These are phyloP conservation scores for Dascyllus trimaculatus DNA, from an alignment of 2,113 vertebrate species.

Conservation along the genomic window DNA sequence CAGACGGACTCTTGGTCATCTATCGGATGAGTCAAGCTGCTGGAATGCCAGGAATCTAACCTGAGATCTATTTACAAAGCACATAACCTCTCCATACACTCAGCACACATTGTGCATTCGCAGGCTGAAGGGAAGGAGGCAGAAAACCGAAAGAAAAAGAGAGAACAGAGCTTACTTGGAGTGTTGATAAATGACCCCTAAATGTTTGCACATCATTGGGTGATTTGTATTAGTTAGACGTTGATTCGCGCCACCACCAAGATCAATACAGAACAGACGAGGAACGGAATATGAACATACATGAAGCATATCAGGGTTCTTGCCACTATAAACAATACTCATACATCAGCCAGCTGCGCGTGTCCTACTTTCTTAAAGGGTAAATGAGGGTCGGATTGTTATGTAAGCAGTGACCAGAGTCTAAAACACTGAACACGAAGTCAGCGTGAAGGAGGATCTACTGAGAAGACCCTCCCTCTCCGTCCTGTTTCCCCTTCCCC, in stretches of 20 bases:
- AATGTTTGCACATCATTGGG: conserved; percentile 50
- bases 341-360: background rate
- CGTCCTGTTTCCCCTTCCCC: conserved; percentile 41
- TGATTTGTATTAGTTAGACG: conserved; percentile 65
- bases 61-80: conserved; percentile 82
- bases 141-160: conserved; percentile 1
- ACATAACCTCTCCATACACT: conserved; percentile 70
- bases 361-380: background rate
- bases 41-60: conserved; percentile 83
- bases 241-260: conserved; percentile 42
- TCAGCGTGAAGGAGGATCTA: conserved; percentile 34
- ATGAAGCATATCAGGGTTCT: background rate
- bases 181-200: conserved; percentile 55
- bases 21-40: conserved; percentile 73
- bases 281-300: conserved; percentile 22
- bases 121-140: conserved; percentile 11
- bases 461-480: conserved; percentile 25
- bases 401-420: conserved; percentile 61
- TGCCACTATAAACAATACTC: background rate
- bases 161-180: conserved; percentile 32
- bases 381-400: conserved; percentile 63
- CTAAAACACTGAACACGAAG: conserved; percentile 32
- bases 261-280: conserved; percentile 55
- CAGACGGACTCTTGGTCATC: conserved; percentile 66
- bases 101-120: conserved; percentile 56